Evolutionary conservation across 1,140 invertebrate species (phyloP).

Genomic region (Aporrectodea caliginosa): DNA sequence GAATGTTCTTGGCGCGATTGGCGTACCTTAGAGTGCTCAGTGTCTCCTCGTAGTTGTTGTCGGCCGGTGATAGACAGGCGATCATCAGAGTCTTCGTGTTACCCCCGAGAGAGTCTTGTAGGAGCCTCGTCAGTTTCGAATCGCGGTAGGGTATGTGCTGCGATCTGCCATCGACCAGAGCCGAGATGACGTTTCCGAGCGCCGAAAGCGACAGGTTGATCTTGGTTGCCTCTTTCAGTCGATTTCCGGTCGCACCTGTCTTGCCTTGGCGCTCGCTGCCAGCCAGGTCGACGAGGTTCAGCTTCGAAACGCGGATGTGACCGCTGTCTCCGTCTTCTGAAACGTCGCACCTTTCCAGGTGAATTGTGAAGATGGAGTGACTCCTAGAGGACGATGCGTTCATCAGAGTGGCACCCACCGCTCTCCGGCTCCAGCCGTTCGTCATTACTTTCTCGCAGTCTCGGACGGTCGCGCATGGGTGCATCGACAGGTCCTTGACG

Average conservation of each 20-base stretch:
- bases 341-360: conserved; percentile 84
- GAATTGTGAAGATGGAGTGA: conserved; percentile 97
- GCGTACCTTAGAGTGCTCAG: conserved; percentile 44
- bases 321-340: conserved; percentile 59
- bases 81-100: conserved; percentile 56
- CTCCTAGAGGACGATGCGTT: conserved; percentile 96
- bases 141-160: conserved; percentile 62
- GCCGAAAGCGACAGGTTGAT: conserved; percentile 92
- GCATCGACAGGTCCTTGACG: conserved; percentile 73
- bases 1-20: conserved; percentile 69
- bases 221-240: conserved; percentile 88
- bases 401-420: conserved; percentile 89
- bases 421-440: conserved; percentile 51
- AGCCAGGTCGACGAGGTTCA: conserved; percentile 82
- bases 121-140: conserved; percentile 53
- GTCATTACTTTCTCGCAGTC: conserved; percentile 61
- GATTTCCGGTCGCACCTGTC: conserved; percentile 71
- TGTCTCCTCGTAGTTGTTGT: conserved; percentile 26
- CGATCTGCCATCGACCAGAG: conserved; percentile 66
- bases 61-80: conserved; percentile 53
- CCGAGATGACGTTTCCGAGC: conserved; percentile 90
- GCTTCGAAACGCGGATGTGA: conserved; percentile 71
- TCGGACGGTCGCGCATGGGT: conserved; percentile 69
- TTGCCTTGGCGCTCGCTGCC: conserved; percentile 86
- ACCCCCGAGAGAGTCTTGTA: conserved; percentile 55